Percentiles rank a stretch among this genome's conserved stretches.
Conservation (phyloP, 37 sponge, comb jelly and placozoan species). For the Aplysina aerophoba region DNA sequence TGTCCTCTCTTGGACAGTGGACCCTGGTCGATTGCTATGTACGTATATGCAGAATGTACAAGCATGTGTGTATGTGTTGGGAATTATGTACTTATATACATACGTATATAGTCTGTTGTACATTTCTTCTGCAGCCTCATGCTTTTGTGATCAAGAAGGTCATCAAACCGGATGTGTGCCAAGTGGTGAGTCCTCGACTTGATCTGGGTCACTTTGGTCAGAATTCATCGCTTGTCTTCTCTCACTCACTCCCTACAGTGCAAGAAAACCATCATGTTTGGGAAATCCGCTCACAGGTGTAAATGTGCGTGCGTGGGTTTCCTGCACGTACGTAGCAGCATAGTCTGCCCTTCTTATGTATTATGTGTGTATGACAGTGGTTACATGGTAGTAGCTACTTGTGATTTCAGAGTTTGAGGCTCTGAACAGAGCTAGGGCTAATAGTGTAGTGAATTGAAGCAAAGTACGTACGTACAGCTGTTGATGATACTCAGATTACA, state of each 20-base stretch:
- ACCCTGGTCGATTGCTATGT: too few species aligned
- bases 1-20: too few species aligned
- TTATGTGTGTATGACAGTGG: too few species aligned
- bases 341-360: too few species aligned
- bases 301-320: conserved; percentile 40
- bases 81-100: not conserved
- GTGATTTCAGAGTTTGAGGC: too few species aligned
- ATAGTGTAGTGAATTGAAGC: too few species aligned
- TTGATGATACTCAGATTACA: too few species aligned
- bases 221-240: not conserved
- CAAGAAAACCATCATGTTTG: conserved; percentile 72
- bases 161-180: conserved; percentile 69
- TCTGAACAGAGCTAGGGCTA: too few species aligned
- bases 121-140: conserved; percentile 40
- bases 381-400: too few species aligned
- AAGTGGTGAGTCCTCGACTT: conserved; percentile 63
- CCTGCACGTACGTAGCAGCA: not conserved
- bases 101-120: conserved; percentile 15
- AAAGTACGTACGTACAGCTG: too few species aligned
- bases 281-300: conserved; percentile 62
- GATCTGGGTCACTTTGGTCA: too few species aligned
- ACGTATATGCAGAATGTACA: too few species aligned
- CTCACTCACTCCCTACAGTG: conserved; percentile 42
- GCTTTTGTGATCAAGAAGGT: conserved; percentile 74
- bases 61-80: not conserved